These are phyloP conservation scores for Yponomeuta evonymella DNA, from an alignment of 2,888 invertebrate genomes.

Conservation along the genomic window DNA sequence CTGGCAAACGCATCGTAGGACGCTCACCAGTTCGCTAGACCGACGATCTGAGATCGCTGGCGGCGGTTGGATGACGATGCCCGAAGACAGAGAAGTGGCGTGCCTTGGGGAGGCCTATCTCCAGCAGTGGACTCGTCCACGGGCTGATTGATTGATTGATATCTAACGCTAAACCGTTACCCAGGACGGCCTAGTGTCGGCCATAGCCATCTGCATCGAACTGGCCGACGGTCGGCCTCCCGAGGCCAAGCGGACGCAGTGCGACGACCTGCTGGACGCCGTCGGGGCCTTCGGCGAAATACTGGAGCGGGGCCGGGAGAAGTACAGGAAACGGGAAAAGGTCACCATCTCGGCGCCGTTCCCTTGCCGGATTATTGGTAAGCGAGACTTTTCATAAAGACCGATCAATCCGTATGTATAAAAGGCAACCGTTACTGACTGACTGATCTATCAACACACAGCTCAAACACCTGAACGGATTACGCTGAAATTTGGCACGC, in stretches of 20 bases:
- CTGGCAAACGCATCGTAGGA: too few relatives aligned
- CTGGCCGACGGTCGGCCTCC: conserved; percentile 39
- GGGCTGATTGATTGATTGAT: background rate
- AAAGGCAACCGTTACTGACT: too few relatives aligned
- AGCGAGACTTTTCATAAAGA: conserved; percentile 23
- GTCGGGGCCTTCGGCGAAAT: conserved; percentile 49
- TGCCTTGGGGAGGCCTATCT: too few relatives aligned
- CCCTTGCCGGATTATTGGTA: conserved; percentile 60
- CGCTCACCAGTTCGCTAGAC: too few relatives aligned
- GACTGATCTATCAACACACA: too few relatives aligned
- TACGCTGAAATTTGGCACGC: too few relatives aligned
- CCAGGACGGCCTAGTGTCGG: conserved; percentile 48
- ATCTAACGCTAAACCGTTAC: background rate
- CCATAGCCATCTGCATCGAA: conserved; percentile 54
- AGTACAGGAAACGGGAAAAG: conserved; percentile 40
- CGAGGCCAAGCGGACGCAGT: conserved; percentile 39
- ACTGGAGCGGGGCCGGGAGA: conserved; percentile 44
- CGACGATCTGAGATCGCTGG: too few relatives aligned
- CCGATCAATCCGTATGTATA: too few relatives aligned
- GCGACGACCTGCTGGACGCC: conserved; percentile 41
- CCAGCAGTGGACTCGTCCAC: background rate
- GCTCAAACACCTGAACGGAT: too few relatives aligned
- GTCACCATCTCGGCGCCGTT: conserved; percentile 50
- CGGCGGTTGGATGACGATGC: too few relatives aligned
- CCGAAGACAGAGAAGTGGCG: too few relatives aligned